These are phyloP conservation scores for Megaceryle torquata DNA, from an alignment of 2,113 vertebrate genomes.

Conservation along the genomic window DNA sequence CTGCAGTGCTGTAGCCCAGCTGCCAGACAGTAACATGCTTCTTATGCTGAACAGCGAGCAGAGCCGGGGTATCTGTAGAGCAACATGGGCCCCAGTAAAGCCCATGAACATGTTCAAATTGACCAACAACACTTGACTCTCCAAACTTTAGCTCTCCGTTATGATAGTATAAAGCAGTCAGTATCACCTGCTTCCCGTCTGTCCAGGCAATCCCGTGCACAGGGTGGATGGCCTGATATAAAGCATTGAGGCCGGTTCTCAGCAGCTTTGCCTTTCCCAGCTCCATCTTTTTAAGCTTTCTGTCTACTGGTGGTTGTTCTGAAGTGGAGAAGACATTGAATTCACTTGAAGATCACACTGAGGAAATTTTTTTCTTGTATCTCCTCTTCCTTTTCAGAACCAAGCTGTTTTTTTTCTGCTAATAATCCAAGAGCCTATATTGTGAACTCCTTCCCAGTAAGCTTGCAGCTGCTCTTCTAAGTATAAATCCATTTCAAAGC, in stretches of 20 bases:
- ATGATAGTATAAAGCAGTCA: conserved; percentile 80
- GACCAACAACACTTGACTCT: conserved; percentile 87
- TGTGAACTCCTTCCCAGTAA: neutral
- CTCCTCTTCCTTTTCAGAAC: neutral
- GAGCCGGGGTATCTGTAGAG: conserved; percentile 70
- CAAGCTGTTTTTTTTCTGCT: neutral
- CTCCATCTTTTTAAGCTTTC: conserved; percentile 79
- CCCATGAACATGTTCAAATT: conserved; percentile 89
- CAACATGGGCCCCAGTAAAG: conserved; percentile 87
- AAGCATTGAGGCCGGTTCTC: conserved; percentile 86
- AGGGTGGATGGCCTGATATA: conserved; percentile 91
- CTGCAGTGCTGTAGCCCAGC: conserved; percentile 77
- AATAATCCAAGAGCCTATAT: neutral
- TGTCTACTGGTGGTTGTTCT: neutral
- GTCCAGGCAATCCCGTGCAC: conserved; percentile 94
- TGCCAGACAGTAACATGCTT: conserved; percentile 89
- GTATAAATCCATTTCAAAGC: conserved; percentile 55
- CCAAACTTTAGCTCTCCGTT: conserved; percentile 84
- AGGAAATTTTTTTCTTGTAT: neutral
- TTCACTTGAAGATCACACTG: neutral
- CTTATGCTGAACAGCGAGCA: conserved; percentile 92
- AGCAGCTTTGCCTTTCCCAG: conserved; percentile 91
- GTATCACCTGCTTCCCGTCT: conserved; percentile 88
- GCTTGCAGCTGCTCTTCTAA: conserved; percentile 46
- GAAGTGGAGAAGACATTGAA: conserved; percentile 13